Conservation (phyloP, 2,888 invertebrate genomes). For the Nomada flava region DNA sequence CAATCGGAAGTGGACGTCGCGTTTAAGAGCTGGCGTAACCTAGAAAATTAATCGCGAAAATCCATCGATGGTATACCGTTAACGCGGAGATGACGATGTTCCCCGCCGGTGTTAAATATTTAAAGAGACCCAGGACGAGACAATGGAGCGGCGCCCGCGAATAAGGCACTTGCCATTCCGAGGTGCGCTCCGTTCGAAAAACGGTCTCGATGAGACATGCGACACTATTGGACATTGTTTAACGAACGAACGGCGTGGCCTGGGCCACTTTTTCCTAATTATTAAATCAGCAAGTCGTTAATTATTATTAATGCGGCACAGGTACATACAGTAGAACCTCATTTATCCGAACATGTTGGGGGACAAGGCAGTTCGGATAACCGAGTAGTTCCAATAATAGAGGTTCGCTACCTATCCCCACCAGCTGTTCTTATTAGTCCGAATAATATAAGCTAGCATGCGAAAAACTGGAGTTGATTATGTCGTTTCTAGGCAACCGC, state of each 20-base stretch:
- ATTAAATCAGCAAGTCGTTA: conserved; percentile 1
- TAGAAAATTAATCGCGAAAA: conserved; percentile 69
- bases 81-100: conserved; percentile 69
- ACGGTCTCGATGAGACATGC: conserved; percentile 36
- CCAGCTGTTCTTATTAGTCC: too few species aligned
- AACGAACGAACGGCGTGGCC: neutral
- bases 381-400: too few species aligned
- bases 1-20: conserved; percentile 32
- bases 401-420: too few species aligned
- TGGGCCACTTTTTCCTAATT: conserved; percentile 36
- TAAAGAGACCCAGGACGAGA: conserved; percentile 77
- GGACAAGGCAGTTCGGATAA: too few species aligned
- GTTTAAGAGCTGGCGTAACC: conserved; percentile 51
- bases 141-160: conserved; percentile 75
- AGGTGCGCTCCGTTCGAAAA: conserved; percentile 25
- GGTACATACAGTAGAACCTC: too few species aligned
- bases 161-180: conserved; percentile 66
- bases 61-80: conserved; percentile 69
- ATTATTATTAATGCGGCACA: neutral
- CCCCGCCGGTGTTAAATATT: conserved; percentile 81
- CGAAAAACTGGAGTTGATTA: too few species aligned
- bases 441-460: too few species aligned
- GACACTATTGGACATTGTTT: conserved; percentile 39
- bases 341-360: too few species aligned
- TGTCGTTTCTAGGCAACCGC: too few species aligned